phyloP scores from a whole-genome alignment of 2,888 invertebrate genomes.

The Lepetodrilus schrolli region DNA sequence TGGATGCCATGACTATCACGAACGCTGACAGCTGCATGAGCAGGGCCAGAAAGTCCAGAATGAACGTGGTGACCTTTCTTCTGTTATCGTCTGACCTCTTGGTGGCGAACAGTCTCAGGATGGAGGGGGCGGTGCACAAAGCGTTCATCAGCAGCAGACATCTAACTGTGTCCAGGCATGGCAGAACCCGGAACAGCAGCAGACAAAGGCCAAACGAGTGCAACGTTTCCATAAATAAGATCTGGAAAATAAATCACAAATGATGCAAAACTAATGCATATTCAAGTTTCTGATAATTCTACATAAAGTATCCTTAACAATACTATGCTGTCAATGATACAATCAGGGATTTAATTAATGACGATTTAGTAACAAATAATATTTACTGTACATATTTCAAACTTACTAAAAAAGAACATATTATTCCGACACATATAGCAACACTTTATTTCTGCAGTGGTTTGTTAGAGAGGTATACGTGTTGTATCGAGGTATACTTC shows the following conservation, averaged over 20 bases:
- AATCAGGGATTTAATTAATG: too few relatives aligned
- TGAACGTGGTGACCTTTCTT: conserved; percentile 53
- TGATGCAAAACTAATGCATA: too few relatives aligned
- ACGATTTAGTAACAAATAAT: too few relatives aligned
- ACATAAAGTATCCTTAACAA: too few relatives aligned
- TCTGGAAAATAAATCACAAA: conserved; percentile 35
- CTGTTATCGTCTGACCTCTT: conserved; percentile 54
- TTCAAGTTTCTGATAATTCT: too few relatives aligned
- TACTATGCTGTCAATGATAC: too few relatives aligned
- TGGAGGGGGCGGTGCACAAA: conserved; percentile 60
- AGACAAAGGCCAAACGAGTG: conserved; percentile 64
- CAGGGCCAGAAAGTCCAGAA: conserved; percentile 62
- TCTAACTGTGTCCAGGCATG: conserved; percentile 65
- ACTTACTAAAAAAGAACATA: too few relatives aligned
- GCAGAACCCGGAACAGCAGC: conserved; percentile 66
- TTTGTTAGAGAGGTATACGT: too few relatives aligned
- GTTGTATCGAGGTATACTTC: conserved; percentile 33
- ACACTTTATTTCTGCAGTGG: too few relatives aligned
- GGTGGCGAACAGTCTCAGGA: conserved; percentile 65
- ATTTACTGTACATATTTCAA: too few relatives aligned
- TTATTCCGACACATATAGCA: too few relatives aligned
- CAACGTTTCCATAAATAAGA: conserved; percentile 44
- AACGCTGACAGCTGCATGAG: conserved; percentile 66
- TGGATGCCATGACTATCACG: conserved; percentile 56
- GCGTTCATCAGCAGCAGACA: conserved; percentile 66